Conservation (phyloP, 2,888 invertebrate genomes). For the Orthonychiurus folsomi region DNA sequence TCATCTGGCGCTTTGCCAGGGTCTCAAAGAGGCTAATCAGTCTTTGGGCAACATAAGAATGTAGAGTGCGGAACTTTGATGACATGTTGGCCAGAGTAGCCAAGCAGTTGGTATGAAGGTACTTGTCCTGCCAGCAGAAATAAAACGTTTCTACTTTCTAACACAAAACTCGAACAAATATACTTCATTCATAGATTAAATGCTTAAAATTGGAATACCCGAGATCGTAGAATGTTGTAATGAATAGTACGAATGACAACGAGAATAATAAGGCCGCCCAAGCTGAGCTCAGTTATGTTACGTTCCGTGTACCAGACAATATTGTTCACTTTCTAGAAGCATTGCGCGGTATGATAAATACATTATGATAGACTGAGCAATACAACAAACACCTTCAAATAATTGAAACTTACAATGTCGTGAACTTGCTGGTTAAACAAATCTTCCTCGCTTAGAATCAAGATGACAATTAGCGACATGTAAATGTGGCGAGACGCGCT, state of each 20-base stretch:
- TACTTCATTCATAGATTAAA: not conserved
- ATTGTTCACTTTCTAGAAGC: conserved; percentile 67
- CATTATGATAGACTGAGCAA: not conserved
- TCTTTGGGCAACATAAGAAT: conserved; percentile 92
- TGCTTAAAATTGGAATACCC: conserved; percentile 50
- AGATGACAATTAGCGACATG: conserved; percentile 91
- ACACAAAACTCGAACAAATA: not conserved
- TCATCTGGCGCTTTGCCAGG: conserved; percentile 69
- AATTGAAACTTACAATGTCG: conserved; percentile 65
- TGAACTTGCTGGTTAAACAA: conserved; percentile 88
- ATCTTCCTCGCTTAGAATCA: conserved; percentile 94
- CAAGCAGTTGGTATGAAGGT: conserved; percentile 94
- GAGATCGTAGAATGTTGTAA: conserved; percentile 91
- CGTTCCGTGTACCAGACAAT: conserved; percentile 91
- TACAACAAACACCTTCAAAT: not conserved
- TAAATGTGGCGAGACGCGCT: conserved; percentile 95
- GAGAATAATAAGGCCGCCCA: conserved; percentile 86
- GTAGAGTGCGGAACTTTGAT: conserved; percentile 74
- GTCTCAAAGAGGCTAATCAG: conserved; percentile 85
- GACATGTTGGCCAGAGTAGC: conserved; percentile 99
- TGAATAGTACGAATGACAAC: conserved; percentile 95
- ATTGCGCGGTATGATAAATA: no score
- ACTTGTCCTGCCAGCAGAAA: conserved; percentile 62
- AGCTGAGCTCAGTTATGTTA: conserved; percentile 77
- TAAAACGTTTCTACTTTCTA: not conserved